Evolutionary conservation across 1,140 invertebrate genomes (phyloP), one percentile per base, ranked within the genome.

Genomic region (Drosophila cardini): DNA sequence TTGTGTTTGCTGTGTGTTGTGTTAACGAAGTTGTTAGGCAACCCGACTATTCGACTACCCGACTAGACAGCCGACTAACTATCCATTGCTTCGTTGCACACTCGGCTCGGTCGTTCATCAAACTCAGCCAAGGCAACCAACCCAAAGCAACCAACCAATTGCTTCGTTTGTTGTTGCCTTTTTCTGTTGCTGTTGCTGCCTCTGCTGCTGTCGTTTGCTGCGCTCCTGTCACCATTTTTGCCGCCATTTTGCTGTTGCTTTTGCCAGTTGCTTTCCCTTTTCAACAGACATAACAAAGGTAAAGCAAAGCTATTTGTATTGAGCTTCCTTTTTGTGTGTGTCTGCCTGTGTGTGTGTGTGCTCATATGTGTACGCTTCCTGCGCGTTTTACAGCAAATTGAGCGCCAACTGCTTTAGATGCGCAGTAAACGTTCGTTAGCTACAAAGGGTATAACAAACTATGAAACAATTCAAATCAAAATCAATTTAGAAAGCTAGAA

Each of bases 381-480:
- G 83, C 82, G 86, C 82, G 82, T 86, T 86, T 87, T 83, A 82
- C 61, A 80, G 82, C 82, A 86, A 86, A 86, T 86, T 86, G 82
- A 87, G 82, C 82, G 83, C 83, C 83, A 86, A 86, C 81, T 86
- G 83, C 79, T 79, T 82, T 87, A 68, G 58, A 72, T 62, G 50
- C 30, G 16, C 38, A 15, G 13, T 16, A 30, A 13, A 0, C 13
- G n/a, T 34, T 15, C 32, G 9, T 8, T 32, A 4, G 2, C 46
- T 2, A 0, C 13, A 52, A 15, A 1, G 48, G 26, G 26, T 52
- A 30, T 30, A 8, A 8, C 5, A 30, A 52, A 52, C 8, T 34
- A 10, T 16, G 1, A 10, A 36, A 36, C 34, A 9, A 2, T 38
- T 4, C n/a, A n/a, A n/a, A n/a, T n/a, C n/a, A n/a, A n/a, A n/a